Base-by-base conservation (phyloP, 2,113 vertebrate genomes). In the Patagioenas fasciata region DNA sequence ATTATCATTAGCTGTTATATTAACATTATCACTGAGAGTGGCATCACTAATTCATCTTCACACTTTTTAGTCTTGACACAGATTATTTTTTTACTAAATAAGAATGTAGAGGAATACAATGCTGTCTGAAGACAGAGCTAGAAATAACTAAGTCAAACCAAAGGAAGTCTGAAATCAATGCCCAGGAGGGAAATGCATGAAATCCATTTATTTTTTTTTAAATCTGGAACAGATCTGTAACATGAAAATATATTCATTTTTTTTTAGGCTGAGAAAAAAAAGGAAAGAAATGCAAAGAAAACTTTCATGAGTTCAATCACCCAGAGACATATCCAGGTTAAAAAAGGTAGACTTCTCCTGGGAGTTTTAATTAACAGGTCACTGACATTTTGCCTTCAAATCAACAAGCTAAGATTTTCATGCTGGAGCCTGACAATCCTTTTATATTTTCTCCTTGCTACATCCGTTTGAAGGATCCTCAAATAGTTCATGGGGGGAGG, bases 361-460 rank as follows among this genome's bases (percentile, higher is more conserved):
- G 3, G 4, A 85, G 44, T 48, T 95, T 84, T 91, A 78, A 89
- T 79, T 93, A 84, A 85, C 53, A 89, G 71, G 44, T 24, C 31
- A 32, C 48, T 79, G 42, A 81, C 34, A 87, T 91, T 89, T 93
- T 66, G 36, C 58, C 80, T 87, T 78, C 73, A 93, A 84, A 92
- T 87, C 77, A 89, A 71, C 53, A 86, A 71, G 20, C 48, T 74
- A 70, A 60, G 13, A 34, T 78, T 90, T 94, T 82, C 71, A 32
- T 47, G 47, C 11, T n/a, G 34, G 20, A 92, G 51, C 16, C 36
- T 75, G 42, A 75, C 34, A 93, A 66, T 6, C 11, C 36, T 84
- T 85, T 71, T 28, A 28, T n/a, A 47, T 36, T 57, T 92, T 75
- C 26, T 67, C 10, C 18, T 31, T 79, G 26, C 50, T 65, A 40